phyloP scores from a whole-genome alignment of 1,140 invertebrate species.

The Phocides pigmalion region DNA sequence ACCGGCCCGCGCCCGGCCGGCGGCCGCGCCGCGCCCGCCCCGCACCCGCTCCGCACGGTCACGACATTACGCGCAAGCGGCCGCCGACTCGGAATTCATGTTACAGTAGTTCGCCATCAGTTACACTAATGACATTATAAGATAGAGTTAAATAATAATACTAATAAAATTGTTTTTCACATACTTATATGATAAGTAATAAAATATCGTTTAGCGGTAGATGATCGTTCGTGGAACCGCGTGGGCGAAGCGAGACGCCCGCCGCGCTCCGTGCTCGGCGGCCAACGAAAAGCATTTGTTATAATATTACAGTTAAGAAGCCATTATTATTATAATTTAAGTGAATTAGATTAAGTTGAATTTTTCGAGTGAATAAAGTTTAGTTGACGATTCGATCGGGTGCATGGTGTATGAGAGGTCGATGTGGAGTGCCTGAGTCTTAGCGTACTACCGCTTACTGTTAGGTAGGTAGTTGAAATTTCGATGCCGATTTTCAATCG shows the following conservation, averaged over 20 bases:
- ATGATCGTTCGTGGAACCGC: conserved; percentile 55
- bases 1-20: too few relatives aligned
- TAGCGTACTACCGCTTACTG: conserved; percentile 82
- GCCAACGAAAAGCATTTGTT: conserved; percentile 81
- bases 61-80: conserved; percentile 37
- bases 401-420: conserved; percentile 77
- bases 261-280: conserved; percentile 67
- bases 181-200: conserved; percentile 75
- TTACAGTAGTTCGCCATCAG: conserved; percentile 48
- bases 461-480: conserved; percentile 83
- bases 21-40: conserved; percentile 14
- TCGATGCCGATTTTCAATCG: conserved; percentile 79
- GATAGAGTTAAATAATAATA: conserved; percentile 61
- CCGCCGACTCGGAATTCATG: conserved; percentile 46
- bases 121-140: conserved; percentile 53
- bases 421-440: conserved; percentile 80
- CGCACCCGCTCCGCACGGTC: conserved; percentile 31
- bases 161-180: conserved; percentile 74
- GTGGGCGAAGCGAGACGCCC: conserved; percentile 50
- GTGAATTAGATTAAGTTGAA: conserved; percentile 82
- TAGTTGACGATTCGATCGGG: conserved; percentile 75
- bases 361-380: conserved; percentile 80
- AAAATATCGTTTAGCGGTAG: conserved; percentile 67
- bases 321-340: conserved; percentile 81
- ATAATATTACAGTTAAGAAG: conserved; percentile 79